These are phyloP conservation scores for Eidolon helvum DNA, from an alignment of 2,113 vertebrate genomes.

Conservation along the genomic window DNA sequence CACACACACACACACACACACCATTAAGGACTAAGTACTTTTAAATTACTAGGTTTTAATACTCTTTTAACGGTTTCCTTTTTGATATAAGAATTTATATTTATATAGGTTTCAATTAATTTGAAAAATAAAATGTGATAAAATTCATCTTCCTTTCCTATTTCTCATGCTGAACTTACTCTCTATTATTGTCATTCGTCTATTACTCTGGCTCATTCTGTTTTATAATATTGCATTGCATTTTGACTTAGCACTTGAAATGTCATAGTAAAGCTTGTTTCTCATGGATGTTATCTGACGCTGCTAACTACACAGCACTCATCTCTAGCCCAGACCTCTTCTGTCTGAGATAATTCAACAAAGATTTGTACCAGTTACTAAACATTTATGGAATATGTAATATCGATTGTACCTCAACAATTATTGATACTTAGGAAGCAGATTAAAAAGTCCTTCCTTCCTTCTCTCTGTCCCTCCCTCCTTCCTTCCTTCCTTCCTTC, in stretches of 20 bases:
- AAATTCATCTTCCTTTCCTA: background rate
- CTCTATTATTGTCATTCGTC: background rate
- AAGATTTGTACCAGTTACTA: background rate
- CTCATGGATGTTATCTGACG: background rate
- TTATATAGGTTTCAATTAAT: background rate
- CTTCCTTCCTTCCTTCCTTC: no score
- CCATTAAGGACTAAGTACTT: background rate
- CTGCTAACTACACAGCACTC: background rate
- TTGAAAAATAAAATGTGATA: background rate
- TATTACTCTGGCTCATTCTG: background rate
- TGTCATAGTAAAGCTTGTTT: background rate
- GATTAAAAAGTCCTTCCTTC: background rate
- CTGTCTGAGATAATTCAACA: background rate
- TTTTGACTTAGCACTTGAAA: background rate
- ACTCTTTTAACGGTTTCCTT: background rate
- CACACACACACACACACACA: background rate
- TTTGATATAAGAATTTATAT: background rate
- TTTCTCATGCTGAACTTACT: background rate
- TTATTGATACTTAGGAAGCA: slow-evolving; percentile 8
- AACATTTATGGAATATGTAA: background rate
- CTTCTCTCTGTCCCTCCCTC: no score
- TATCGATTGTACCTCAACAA: background rate
- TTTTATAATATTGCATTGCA: background rate
- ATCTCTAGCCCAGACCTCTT: slow-evolving; percentile 10
- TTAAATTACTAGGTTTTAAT: background rate